Conservation (phyloP, 2,113 vertebrate genomes). For the Festucalex cinctus region DNA sequence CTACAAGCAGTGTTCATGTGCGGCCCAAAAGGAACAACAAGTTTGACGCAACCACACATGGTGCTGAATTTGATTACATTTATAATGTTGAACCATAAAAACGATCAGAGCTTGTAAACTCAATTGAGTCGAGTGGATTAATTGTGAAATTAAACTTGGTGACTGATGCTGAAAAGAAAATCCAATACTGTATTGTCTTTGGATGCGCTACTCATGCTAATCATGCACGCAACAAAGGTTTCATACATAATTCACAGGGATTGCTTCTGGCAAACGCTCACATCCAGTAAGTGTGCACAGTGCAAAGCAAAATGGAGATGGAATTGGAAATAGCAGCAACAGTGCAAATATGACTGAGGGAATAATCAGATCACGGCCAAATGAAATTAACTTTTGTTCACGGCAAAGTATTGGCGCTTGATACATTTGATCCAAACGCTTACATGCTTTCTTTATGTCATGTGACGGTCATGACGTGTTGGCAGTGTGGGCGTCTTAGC, state of each 20-base stretch:
- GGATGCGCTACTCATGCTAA: constrained; percentile 60
- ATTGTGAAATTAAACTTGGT: constrained; percentile 62
- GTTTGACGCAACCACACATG: constrained; percentile 15
- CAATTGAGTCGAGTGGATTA: constrained; percentile 44
- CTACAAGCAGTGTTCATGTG: not conserved
- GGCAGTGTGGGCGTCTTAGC: constrained; percentile 17
- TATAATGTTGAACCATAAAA: constrained; percentile 33
- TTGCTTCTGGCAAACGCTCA: constrained; percentile 68
- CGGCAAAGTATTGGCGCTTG: constrained; percentile 45
- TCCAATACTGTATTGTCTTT: constrained; percentile 65
- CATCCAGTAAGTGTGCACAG: constrained; percentile 59
- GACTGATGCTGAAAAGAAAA: constrained; percentile 60
- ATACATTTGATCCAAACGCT: constrained; percentile 53
- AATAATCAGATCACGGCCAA: constrained; percentile 69
- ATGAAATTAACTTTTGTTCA: constrained; percentile 56
- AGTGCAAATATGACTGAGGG: constrained; percentile 58
- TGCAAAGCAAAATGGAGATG: constrained; percentile 56
- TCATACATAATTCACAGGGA: constrained; percentile 72
- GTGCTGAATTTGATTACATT: constrained; percentile 30
- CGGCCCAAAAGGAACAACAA: constrained; percentile 7
- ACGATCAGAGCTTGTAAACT: constrained; percentile 31
- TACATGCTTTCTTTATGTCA: constrained; percentile 52
- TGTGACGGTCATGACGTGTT: constrained; percentile 24
- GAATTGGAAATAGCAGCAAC: constrained; percentile 63
- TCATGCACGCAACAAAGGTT: constrained; percentile 65